Evolutionary conservation across 2,113 vertebrate species (phyloP), one percentile per base, ranked within the genome.

Genomic region (Uropsilus gracilis): DNA sequence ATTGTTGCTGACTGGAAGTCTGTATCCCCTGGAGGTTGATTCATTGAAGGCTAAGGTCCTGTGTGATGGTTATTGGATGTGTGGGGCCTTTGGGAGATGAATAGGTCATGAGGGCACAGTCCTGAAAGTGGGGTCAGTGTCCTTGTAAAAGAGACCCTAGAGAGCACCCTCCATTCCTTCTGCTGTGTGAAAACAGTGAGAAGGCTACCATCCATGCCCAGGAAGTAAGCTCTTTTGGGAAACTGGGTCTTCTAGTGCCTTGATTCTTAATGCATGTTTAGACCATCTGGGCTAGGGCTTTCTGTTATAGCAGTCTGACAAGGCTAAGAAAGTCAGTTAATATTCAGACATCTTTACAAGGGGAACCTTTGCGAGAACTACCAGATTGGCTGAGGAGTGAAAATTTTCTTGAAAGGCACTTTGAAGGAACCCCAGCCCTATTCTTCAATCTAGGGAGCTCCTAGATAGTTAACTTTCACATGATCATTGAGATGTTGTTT

Each of bases 271-370:
- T 64, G 53, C 34, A 71, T 71, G 30, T 57, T 68, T 39, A 81
- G 73, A 57, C 22, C 30, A 81, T 46, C 46, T 8, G 28, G 20
- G 32, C 66, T 87, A 17, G 55, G 57, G 32, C 59, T 88, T 82
- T 39, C 82, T 73, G 84, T 44, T 88, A 53, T 10, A 64, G 46
- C 59, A 73, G 37, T 46, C 57, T 73, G 24, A 55, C 12, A 46
- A 39, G 85, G 10, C 46, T 88, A 82, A 88, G 64, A 69, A 18
- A 50, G 18, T 59, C 55, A 73, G 44, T 80, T 80, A 63, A 91
- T 71, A 88, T 84, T 85, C 75, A 81, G 86, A 72, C 24, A 87
- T 16, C 20, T 86, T 89, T 89, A 18, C 24, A 44, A 78, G 22
- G 12, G 20, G 14, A 90, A 44, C 76, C 39, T 48, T 85, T 50